Base-by-base conservation (phyloP, 2,113 vertebrate genomes). In the Podocnemis expansa region DNA sequence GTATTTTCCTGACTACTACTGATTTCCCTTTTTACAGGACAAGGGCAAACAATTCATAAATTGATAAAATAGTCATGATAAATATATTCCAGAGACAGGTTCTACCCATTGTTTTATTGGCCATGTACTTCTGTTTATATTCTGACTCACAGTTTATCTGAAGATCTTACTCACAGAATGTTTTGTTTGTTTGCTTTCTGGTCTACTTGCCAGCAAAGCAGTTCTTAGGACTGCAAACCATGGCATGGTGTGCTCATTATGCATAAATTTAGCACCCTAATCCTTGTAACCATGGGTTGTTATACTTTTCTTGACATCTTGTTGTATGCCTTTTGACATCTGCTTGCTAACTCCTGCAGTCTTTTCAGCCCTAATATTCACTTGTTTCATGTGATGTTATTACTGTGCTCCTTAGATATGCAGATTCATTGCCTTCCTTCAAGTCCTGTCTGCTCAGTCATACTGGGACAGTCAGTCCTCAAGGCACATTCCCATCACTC, bases 291-390 rank as follows among this genome's bases (percentile, higher is more conserved):
- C 91, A 93, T 93, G 93, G 88, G 95, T 98, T 98, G 95, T 97
- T 97, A 97, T 90, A 96, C 82, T 95, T 97, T 96, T 93, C 96
- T 96, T 98, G 97, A 98, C 93, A 51, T 98, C 97, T 98, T 96
- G 85, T 95, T 91, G 78, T 97, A 97, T 93, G 93, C 41, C 96
- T 98, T 97, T 97, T 98, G 97, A 98, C 96, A 98, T 98, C 97
- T 97, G 95, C 97, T 98, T 97, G 91, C 93, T 97, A 97, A 97
- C 93, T 98, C 93, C 90, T 98, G 96, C 95, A 98, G 96, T 94
- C 93, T 97, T 98, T 98, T 98, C 96, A 95, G 91, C 97, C 95
- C 93, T 96, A 95, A 97, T 97, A 97, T 89, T 97, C 96, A 73
- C 87, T 97, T 96, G 89, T 97, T 98, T 97, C 87, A 96, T 97